Evolutionary conservation across 37 sponge, comb jelly and placozoan genomes (phyloP).

Genomic region (Halichondria panicea): DNA sequence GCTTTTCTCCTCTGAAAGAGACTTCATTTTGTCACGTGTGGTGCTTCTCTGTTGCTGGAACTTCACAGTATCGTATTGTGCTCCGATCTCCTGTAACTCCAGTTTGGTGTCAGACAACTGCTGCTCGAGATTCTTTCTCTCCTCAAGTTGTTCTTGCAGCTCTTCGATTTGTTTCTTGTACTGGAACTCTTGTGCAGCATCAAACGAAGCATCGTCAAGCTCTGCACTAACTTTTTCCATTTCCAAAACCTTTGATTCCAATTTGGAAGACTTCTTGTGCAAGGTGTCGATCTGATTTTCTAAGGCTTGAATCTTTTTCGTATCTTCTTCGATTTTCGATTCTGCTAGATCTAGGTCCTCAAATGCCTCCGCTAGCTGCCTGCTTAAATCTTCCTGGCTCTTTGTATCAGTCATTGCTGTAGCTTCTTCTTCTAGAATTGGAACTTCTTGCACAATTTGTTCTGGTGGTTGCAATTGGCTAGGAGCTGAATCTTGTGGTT

Average conservation of each 20-base stretch:
- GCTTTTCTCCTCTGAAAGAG: constrained; percentile 9
- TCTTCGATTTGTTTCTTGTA: constrained; percentile 20
- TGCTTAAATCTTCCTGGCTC: not conserved
- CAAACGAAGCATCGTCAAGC: constrained; percentile 33
- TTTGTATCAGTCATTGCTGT: not conserved
- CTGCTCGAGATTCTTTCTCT: constrained; percentile 3
- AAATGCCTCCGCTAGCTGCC: not conserved
- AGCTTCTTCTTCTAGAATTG: not conserved
- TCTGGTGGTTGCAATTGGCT: not conserved
- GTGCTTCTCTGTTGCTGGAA: constrained; percentile 15
- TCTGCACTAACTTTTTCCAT: constrained; percentile 9
- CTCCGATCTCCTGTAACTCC: constrained; percentile 13
- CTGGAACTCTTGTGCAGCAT: constrained; percentile 29
- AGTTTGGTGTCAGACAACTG: constrained; percentile 24
- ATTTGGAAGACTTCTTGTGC: not conserved
- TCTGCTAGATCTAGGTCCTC: not conserved
- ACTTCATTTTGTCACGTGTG: constrained; percentile 33
- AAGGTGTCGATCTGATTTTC: constrained; percentile 4
- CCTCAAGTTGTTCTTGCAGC: constrained; percentile 6
- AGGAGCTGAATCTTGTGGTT: not conserved
- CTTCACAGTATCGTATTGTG: constrained; percentile 22
- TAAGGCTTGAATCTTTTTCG: not conserved
- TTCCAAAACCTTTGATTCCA: constrained; percentile 1
- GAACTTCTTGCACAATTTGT: not conserved
- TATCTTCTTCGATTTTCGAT: constrained; percentile 9